Evolutionary conservation across 2,797 vertebrate genomes (phyloP), one percentile per base, ranked within the genome.

Genomic region (Otolemur crassicaudatus): DNA sequence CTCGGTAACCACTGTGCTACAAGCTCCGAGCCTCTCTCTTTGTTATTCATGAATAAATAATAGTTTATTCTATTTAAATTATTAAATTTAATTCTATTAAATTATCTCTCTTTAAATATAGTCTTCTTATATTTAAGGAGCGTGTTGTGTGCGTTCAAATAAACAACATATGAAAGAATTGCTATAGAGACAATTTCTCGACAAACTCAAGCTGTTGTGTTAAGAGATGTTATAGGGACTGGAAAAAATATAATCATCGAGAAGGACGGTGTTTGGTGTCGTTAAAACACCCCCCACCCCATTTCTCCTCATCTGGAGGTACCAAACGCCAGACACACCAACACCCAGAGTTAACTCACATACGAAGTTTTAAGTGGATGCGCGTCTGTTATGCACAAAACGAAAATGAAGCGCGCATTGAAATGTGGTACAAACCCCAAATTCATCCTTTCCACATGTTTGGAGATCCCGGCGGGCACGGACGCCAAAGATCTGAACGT

Each of bases 361-460:
- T 7, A 3, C 0, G 3, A 53, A 0, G 2, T 12, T 20, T 40
- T 20, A 23, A 4, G 1, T 3, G 9, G 2, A n/a, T 17, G 19
- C 12, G 31, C n/a, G 9, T 0, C 9, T 3, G 19, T 0, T 10
- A 58, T 1, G 12, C 3, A 70, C 5, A 70, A 34, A 46, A 13
- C 2, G 19, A 6, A 19, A 43, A 3, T 12, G 3, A 40, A 8
- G 10, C 4, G 1, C 27, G 27, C 9, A 34, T 7, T 8, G 73
- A 4, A 81, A 8, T 1, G 95, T 31, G 63, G 87, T 98, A 99
- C 99, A 6, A 89, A 99, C 99, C 99, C 99, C 63, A 99, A 93
- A 97, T 99, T 99, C 96, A 99, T 99, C 80, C 99, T 99, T 92
- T 99, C 99, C 99, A 99, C 99, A 0, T 99, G 97, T 83, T 82